Evolutionary conservation across 1,140 invertebrate species (phyloP).

Genomic region (Bombus confusus): DNA sequence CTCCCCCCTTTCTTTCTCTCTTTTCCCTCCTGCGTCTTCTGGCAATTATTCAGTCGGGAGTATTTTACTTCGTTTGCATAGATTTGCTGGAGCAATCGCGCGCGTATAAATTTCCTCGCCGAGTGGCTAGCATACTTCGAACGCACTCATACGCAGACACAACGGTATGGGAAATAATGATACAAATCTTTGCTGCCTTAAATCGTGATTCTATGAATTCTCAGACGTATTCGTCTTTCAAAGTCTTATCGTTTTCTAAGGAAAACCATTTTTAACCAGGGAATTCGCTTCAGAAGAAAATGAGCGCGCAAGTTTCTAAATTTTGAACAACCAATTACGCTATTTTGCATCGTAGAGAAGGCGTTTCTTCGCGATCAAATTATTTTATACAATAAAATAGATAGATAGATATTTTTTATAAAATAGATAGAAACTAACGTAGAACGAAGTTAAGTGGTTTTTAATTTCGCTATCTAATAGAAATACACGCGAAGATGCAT

Average conservation of each 20-base stretch:
- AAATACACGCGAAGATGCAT: no score
- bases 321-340: background rate
- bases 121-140: background rate
- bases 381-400: no score
- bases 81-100: background rate
- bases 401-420: no score
- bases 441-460: no score
- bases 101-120: background rate
- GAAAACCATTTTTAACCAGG: background rate
- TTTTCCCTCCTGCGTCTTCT: no score
- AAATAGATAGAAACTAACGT: no score
- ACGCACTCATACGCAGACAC: background rate
- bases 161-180: no score
- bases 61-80: background rate
- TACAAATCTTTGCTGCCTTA: background rate
- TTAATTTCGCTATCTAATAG: no score
- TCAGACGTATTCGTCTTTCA: background rate
- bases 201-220: background rate
- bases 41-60: background rate
- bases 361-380: no score
- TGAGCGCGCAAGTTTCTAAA: background rate
- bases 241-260: background rate
- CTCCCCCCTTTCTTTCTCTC: background rate
- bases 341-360: no score
- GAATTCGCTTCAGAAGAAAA: background rate